Evolutionary conservation across 1,140 invertebrate genomes (phyloP).

Genomic region (Leptopilina boulardi): DNA sequence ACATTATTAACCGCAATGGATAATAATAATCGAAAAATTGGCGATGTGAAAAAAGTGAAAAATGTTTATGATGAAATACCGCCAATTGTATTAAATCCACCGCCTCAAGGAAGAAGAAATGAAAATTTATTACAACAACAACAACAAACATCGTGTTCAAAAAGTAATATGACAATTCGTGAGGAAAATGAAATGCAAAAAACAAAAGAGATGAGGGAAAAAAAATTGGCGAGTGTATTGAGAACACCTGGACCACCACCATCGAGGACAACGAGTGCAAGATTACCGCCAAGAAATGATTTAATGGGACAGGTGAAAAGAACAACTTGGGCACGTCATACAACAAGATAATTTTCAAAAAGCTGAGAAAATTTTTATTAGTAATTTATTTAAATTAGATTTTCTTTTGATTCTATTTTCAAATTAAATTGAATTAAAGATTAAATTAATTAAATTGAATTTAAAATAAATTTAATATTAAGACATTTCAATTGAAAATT

Average conservation of each 20-base stretch:
- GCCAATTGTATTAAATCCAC: conserved; percentile 70
- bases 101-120: conserved; percentile 58
- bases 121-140: not conserved
- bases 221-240: conserved; percentile 60
- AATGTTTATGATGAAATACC: conserved; percentile 60
- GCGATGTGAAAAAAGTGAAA: conserved; percentile 38
- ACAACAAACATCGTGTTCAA: not conserved
- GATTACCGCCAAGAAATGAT: conserved; percentile 88
- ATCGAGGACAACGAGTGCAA: conserved; percentile 88
- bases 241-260: conserved; percentile 77
- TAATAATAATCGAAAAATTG: conserved; percentile 43
- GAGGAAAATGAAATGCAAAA: conserved; percentile 2
- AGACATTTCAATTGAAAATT: too few species aligned
- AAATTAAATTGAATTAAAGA: too few species aligned
- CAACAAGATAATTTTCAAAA: conserved; percentile 85
- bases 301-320: conserved; percentile 88
- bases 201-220: not conserved
- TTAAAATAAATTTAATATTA: too few species aligned
- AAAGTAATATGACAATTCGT: not conserved
- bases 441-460: too few species aligned
- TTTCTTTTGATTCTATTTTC: too few species aligned
- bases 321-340: conserved; percentile 89
- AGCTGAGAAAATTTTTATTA: not conserved
- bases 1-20: conserved; percentile 80
- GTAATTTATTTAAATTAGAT: too few species aligned